phyloP scores from a whole-genome alignment of 23 tunicate species.

The Ascidia mentula region DNA sequence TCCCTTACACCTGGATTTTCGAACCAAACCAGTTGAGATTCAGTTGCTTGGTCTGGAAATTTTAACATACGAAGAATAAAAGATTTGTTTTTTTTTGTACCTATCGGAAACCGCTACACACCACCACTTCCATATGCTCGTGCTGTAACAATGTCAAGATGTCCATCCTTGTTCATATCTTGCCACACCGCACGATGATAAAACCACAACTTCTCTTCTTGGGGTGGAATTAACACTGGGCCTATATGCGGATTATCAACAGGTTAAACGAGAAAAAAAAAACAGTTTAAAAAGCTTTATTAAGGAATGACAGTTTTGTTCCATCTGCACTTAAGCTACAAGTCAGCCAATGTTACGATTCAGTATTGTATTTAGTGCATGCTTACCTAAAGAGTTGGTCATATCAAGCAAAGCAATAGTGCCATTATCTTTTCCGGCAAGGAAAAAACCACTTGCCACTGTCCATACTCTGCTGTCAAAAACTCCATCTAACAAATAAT shows the following conservation, averaged over 20 bases:
- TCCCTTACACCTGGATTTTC: conserved; percentile 80
- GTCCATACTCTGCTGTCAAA: conserved; percentile 48
- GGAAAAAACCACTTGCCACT: conserved; percentile 86
- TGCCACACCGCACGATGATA: conserved; percentile 73
- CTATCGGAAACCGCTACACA: neutral
- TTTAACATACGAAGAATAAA: neutral
- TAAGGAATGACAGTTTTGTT: too few species aligned
- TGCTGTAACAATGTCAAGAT: conserved; percentile 67
- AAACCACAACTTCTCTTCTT: conserved; percentile 49
- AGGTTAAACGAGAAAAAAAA: neutral
- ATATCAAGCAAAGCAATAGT: conserved; percentile 78
- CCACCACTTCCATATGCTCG: conserved; percentile 74
- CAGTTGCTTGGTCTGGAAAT: conserved; percentile 45
- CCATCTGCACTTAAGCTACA: too few species aligned
- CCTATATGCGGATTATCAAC: neutral
- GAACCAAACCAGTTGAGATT: conserved; percentile 82
- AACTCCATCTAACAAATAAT: conserved; percentile 42
- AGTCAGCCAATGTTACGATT: too few species aligned
- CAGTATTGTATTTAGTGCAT: too few species aligned
- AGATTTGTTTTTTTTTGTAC: neutral
- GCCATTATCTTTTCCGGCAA: conserved; percentile 90
- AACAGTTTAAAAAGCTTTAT: too few species aligned
- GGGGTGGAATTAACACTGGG: conserved; percentile 27
- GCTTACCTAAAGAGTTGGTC: conserved; percentile 15
- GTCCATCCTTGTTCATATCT: conserved; percentile 84